Percentiles rank a stretch among this genome's conserved stretches.
Conservation (phyloP, 37 sponge, comb jelly and placozoan species). For the Aphrocallistes beatrix region DNA sequence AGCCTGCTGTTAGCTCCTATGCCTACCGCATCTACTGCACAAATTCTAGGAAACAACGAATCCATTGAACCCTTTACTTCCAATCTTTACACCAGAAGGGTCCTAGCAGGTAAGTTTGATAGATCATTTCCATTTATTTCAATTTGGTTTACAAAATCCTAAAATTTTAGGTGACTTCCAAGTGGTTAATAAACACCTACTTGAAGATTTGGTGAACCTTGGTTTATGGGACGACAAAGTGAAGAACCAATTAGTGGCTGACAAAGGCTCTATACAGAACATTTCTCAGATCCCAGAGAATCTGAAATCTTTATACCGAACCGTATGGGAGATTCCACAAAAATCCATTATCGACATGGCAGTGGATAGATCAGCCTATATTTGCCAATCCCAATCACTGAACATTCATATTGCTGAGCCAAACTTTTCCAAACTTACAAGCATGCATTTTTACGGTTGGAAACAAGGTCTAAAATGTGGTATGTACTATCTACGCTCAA, state of each 20-base stretch:
- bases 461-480: slow-evolving; percentile 98
- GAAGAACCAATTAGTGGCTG: slow-evolving; percentile 89
- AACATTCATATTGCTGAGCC: slow-evolving; percentile 95
- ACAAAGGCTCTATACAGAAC: slow-evolving; percentile 84
- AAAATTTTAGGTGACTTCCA: slow-evolving; percentile 27
- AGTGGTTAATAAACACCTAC: slow-evolving; percentile 87
- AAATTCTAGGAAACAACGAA: slow-evolving; percentile 98
- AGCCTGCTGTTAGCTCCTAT: slow-evolving; percentile 92
- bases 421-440: slow-evolving; percentile 86
- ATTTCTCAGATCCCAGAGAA: slow-evolving; percentile 79
- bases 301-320: slow-evolving; percentile 86
- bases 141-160: not conserved
- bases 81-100: slow-evolving; percentile 87
- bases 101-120: slow-evolving; percentile 89
- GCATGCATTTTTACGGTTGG: slow-evolving; percentile 99
- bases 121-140: no score
- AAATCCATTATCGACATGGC: slow-evolving; percentile 91
- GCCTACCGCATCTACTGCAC: slow-evolving; percentile 99
- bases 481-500: slow-evolving; percentile 93
- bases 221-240: slow-evolving; percentile 80
- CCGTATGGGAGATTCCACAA: slow-evolving; percentile 97
- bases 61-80: slow-evolving; percentile 98
- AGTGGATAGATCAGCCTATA: slow-evolving; percentile 85
- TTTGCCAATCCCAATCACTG: slow-evolving; percentile 96
- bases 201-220: slow-evolving; percentile 78